Evolutionary conservation across 2,888 invertebrate genomes (phyloP).

Genomic region (Polylopha cassiicola): DNA sequence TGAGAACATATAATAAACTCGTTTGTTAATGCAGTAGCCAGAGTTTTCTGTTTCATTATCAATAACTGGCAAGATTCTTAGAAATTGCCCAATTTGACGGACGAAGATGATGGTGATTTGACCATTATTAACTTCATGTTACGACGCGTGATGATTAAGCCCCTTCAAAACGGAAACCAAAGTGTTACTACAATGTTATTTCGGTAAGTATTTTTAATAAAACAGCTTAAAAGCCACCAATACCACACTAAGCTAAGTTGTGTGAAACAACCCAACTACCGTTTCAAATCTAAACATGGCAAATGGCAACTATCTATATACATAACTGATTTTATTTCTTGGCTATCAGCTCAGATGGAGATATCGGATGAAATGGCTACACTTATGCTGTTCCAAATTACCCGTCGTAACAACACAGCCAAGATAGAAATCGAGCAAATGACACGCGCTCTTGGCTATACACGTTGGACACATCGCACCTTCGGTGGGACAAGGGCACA

Average conservation of each 20-base stretch:
- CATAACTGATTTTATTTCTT: slow-evolving; percentile 41
- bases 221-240: too few relatives aligned
- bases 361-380: slow-evolving; percentile 40
- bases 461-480: too few relatives aligned
- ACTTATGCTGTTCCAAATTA: slow-evolving; percentile 47
- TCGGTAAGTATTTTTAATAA: too few relatives aligned
- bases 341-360: slow-evolving; percentile 33
- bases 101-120: slow-evolving; percentile 25
- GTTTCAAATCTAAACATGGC: slow-evolving; percentile 13
- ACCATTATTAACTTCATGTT: slow-evolving; percentile 9
- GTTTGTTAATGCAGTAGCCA: slow-evolving; percentile 38
- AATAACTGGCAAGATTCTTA: slow-evolving; percentile 42
- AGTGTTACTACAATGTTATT: too few relatives aligned
- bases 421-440: slow-evolving; percentile 39
- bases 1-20: slow-evolving; percentile 29
- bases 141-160: neutral
- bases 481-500: too few relatives aligned
- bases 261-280: slow-evolving; percentile 11
- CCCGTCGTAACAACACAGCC: slow-evolving; percentile 39
- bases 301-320: slow-evolving; percentile 27
- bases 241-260: slow-evolving; percentile 8
- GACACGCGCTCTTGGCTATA: slow-evolving; percentile 33
- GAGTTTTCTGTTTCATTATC: slow-evolving; percentile 34
- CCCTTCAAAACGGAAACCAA: too few relatives aligned
- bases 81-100: slow-evolving; percentile 38